A percentile compares a stretch with the other conserved stretches of the same genome.
phyloP scores from a whole-genome alignment of 2,113 vertebrate genomes.

The Gymnogyps californianus region DNA sequence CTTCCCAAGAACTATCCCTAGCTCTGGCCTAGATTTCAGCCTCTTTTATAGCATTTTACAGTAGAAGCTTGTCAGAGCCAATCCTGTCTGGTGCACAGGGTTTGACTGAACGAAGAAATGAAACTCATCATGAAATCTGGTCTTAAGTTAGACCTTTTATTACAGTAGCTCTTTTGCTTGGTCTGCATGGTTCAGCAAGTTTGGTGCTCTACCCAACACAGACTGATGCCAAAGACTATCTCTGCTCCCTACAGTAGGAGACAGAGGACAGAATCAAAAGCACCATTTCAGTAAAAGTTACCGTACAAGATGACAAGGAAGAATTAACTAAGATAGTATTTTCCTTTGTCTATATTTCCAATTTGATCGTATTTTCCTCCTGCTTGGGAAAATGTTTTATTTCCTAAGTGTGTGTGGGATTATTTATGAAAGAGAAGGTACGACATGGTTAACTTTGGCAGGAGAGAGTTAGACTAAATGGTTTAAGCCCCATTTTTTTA shows the following conservation, averaged over 20 bases:
- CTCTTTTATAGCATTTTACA: not conserved
- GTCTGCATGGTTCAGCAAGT: not conserved
- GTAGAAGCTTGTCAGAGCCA: not conserved
- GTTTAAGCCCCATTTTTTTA: not conserved
- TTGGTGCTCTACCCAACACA: not conserved
- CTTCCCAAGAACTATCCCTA: constrained; percentile 43
- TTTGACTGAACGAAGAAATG: not conserved
- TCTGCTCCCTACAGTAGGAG: not conserved
- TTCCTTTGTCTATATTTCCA: not conserved
- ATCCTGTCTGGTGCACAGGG: not conserved
- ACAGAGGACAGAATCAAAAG: not conserved
- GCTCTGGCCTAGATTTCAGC: constrained; percentile 37
- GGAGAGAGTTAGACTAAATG: not conserved
- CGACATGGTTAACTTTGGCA: not conserved
- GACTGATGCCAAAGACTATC: not conserved
- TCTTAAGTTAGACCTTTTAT: not conserved
- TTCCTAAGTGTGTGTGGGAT: not conserved
- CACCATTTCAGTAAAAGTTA: not conserved
- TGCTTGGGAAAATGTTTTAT: not conserved
- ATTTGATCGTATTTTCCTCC: not conserved
- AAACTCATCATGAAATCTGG: not conserved
- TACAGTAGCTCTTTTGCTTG: not conserved
- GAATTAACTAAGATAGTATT: not conserved
- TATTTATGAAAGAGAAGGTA: not conserved
- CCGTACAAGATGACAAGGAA: not conserved